Evolutionary conservation across 2,888 invertebrate species (phyloP), one percentile per base, ranked within the genome.

Genomic region (Gastrophysa polygoni): DNA sequence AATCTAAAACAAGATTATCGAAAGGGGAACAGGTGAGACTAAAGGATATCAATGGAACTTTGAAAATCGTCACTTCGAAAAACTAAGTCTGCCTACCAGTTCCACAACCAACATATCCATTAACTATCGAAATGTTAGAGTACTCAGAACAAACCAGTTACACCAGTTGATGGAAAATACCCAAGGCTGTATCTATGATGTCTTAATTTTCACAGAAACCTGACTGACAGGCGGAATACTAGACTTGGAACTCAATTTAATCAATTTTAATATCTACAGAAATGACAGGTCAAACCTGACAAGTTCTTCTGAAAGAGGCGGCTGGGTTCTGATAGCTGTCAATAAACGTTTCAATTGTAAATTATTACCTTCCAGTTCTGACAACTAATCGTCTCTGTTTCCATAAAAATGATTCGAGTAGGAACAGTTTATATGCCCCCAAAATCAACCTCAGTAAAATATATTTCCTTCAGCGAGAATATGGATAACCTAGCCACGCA

Each of bases 101-200:
- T n/a, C n/a, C n/a, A n/a, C n/a, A n/a, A 5, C 47, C 10, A 17
- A 14, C 10, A 5, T 17, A 10, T 17, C 47, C 18, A 17, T 47
- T 10, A 16, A 47, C 47, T 47, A 47, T 47, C 47, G 16, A 17
- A 47, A 47, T 10, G 47, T 47, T 10, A 17, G 47, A 47, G 47
- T n/a, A 47, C 47, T 47, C 47, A 47, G 18, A 47, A 47, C 47
- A 8, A 17, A n/a, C n/a, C n/a, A 47, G 16, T 47, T 47, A 47
- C 16, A 17, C 18, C 10, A n/a, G n/a, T n/a, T n/a, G 16, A 16
- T 47, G 17, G 16, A 16, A 5, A 47, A 47, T 18, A 17, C 47
- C 47, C 47, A 47, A 47, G 47, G 47, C 47, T 16, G 17, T 10
- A 47, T 5, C 17, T 47, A 47, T 17, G 47, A 47, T 10, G 10